Percentiles rank a stretch among this genome's conserved stretches.
Evolutionary conservation across 2,888 invertebrate genomes (phyloP).

Genomic region (Caenorhabditis sp.): DNA sequence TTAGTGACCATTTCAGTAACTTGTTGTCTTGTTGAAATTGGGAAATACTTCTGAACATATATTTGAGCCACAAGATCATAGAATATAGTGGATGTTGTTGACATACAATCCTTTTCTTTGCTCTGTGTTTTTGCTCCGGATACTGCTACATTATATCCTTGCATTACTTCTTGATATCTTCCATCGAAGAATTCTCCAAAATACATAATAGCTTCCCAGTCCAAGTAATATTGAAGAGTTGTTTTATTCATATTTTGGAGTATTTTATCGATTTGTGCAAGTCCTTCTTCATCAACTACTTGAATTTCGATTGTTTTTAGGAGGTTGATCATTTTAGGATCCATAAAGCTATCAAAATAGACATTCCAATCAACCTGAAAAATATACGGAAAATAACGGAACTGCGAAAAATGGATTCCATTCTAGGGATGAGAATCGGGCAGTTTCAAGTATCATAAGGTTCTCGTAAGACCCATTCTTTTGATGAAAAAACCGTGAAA

Average conservation of each 20-base stretch:
- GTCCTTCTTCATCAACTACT: slow-evolving; percentile 2
- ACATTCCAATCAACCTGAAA: background rate
- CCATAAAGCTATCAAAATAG: background rate
- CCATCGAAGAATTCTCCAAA: slow-evolving; percentile 9
- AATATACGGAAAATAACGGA: too few species aligned
- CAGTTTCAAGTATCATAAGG: too few species aligned
- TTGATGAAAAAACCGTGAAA: too few species aligned
- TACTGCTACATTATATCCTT: slow-evolving; percentile 4
- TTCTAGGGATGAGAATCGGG: too few species aligned
- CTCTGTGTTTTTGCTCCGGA: slow-evolving; percentile 6
- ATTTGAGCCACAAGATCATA: slow-evolving; percentile 1
- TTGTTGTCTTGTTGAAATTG: background rate
- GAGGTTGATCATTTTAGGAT: background rate
- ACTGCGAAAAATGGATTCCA: too few species aligned
- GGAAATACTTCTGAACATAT: slow-evolving; percentile 1
- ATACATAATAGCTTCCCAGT: slow-evolving; percentile 9
- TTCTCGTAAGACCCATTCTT: too few species aligned
- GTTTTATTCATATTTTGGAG: background rate
- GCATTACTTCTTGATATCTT: slow-evolving; percentile 10
- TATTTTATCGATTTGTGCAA: background rate
- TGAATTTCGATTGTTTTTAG: background rate
- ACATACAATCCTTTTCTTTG: slow-evolving; percentile 10
- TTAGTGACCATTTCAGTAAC: slow-evolving; percentile 3
- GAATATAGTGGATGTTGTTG: slow-evolving; percentile 1
- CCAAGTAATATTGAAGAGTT: slow-evolving; percentile 2